phyloP scores from a whole-genome alignment of 2,797 vertebrate species.

The Chaunax sp. region DNA sequence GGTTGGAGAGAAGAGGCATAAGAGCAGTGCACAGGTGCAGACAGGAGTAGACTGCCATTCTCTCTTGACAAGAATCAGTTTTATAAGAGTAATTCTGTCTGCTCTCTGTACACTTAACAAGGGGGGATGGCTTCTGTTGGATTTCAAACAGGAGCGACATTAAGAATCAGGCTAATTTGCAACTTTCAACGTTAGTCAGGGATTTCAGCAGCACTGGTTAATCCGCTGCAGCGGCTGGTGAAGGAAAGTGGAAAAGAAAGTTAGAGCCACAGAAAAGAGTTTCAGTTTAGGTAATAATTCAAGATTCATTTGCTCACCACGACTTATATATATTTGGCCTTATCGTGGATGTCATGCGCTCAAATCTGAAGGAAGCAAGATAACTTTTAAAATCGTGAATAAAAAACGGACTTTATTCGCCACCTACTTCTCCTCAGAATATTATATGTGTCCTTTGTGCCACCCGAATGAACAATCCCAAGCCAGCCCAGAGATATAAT shows the following conservation, averaged over 20 bases:
- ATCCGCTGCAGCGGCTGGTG: slow-evolving; percentile 56
- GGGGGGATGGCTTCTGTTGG: slow-evolving; percentile 44
- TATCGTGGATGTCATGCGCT: slow-evolving; percentile 1
- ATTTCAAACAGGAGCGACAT: slow-evolving; percentile 64
- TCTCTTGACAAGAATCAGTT: slow-evolving; percentile 67
- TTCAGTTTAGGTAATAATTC: slow-evolving; percentile 55
- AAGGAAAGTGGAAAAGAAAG: slow-evolving; percentile 43
- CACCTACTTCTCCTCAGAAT: too few species aligned
- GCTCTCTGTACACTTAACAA: slow-evolving; percentile 61
- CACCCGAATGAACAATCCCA: slow-evolving; percentile 3
- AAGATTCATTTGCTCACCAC: slow-evolving; percentile 41
- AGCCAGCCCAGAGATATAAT: too few species aligned
- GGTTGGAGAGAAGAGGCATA: slow-evolving; percentile 21
- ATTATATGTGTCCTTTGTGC: neutral
- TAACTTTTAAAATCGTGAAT: neutral
- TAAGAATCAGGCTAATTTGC: slow-evolving; percentile 59
- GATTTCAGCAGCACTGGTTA: slow-evolving; percentile 62
- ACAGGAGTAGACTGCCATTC: slow-evolving; percentile 40
- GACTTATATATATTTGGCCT: slow-evolving; percentile 30
- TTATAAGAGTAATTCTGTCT: slow-evolving; percentile 69
- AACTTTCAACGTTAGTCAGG: slow-evolving; percentile 64
- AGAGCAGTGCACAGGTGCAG: slow-evolving; percentile 59
- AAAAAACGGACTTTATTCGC: neutral
- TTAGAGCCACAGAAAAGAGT: slow-evolving; percentile 37
- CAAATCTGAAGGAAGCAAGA: slow-evolving; percentile 40